Base-by-base conservation (phyloP, 1,140 invertebrate genomes). In the Trichonephila inaurata region DNA sequence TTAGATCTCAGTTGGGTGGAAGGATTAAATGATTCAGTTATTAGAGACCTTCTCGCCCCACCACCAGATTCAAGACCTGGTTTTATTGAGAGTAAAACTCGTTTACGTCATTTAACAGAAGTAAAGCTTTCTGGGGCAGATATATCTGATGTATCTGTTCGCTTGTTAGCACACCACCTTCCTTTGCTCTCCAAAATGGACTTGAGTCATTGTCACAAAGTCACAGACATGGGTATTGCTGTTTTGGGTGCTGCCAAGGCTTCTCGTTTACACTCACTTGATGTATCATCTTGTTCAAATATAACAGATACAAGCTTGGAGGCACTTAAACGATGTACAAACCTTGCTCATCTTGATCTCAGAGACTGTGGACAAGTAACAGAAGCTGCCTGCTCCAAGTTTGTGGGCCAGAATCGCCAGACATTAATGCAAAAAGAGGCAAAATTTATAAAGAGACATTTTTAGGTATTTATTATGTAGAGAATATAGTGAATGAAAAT, bases 171-270 rank as follows among this genome's bases (percentile, higher is more conserved):
- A 0, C 97, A 98, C 95, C 97, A 98, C 95, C 95, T 98, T 83
- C 97, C 97, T 0, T 96, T 97, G 94, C 95, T 99, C 72, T 96
- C 97, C 40, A 97, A 97, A 81, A 96, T 99, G 82, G 98, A 98
- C 96, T 96, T 99, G 16, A 98, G 98, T 21, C 98, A 97, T 60
- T 99, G 98, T 96, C 97, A 97, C 62, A 96, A 98, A n/a, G 96
- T 99, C 16, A 98, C 98, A 0, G 98, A 99, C 95, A 97, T 97
- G 10, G 98, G 98, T 58, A 97, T 99, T n/a, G 97, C 98, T 4
- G 97, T 98, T 95, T 96, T 99, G 58, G 97, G 97, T 18, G 97
- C 97, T 94, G 96, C 97, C 94, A 96, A 97, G 93, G 96, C 97
- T 89, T 95, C 97, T 94, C 96, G 97, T 44, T 95, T 98, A 6